Percentiles rank a stretch among this genome's conserved stretches.
Conservation (phyloP, 1,140 invertebrate genomes). For the Diuraphis noxia region DNA sequence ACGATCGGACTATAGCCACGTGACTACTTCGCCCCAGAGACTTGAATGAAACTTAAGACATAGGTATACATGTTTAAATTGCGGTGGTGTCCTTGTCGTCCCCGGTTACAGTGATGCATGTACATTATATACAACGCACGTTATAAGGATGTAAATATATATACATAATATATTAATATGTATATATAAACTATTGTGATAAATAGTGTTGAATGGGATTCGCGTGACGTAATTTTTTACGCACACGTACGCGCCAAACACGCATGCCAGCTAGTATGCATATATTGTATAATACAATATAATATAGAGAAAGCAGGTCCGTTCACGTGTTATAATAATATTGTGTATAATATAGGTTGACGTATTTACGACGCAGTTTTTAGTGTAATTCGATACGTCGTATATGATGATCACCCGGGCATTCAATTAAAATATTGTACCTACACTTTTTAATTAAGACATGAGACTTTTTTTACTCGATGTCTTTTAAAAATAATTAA, state of each 20-base stretch:
- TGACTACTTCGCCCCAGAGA: background rate
- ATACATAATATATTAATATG: too few species aligned
- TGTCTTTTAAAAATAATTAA: too few species aligned
- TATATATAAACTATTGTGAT: background rate
- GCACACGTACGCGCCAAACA: background rate
- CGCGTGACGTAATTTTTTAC: background rate
- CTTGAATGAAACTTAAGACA: constrained; percentile 14
- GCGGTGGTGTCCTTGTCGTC: background rate
- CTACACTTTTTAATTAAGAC: too few species aligned
- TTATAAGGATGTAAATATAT: background rate
- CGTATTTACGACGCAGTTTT: background rate
- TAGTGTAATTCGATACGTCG: background rate
- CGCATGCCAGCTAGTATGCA: background rate
- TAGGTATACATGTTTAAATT: too few species aligned
- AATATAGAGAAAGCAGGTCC: background rate
- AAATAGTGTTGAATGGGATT: background rate
- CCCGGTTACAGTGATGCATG: background rate
- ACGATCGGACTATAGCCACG: background rate
- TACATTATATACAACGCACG: background rate
- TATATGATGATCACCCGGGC: background rate
- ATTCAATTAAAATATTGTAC: background rate
- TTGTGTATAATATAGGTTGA: background rate
- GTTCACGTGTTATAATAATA: background rate
- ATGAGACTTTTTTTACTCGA: too few species aligned
- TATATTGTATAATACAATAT: background rate